Percentiles rank a stretch among this genome's conserved stretches.
Evolutionary conservation across 2,113 vertebrate genomes (phyloP).

Genomic region (Dendropsophus ebraccatus): DNA sequence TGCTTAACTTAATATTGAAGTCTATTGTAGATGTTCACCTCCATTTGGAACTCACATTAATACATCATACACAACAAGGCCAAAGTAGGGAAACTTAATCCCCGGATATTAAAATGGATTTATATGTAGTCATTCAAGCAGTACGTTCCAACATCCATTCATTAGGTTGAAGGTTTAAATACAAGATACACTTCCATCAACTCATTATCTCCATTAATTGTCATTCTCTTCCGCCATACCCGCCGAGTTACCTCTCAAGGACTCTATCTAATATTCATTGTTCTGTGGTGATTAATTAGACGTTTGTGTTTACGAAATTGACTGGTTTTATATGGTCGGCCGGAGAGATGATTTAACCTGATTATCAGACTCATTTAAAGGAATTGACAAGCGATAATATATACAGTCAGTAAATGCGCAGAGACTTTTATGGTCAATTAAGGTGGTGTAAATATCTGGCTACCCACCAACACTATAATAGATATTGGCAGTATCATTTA

Average conservation of each 20-base stretch:
- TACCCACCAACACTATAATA: conserved; percentile 31
- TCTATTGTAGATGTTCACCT: neutral
- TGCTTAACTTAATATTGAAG: neutral
- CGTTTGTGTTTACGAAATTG: conserved; percentile 46
- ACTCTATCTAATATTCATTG: conserved; percentile 42
- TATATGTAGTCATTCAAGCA: conserved; percentile 20
- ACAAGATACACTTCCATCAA: conserved; percentile 18
- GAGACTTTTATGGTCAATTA: conserved; percentile 53
- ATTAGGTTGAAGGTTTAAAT: conserved; percentile 21
- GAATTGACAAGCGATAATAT: conserved; percentile 44
- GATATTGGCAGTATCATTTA: conserved; percentile 48
- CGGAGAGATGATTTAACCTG: conserved; percentile 34
- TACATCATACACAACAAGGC: neutral
- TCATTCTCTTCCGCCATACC: conserved; percentile 34
- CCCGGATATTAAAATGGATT: conserved; percentile 1
- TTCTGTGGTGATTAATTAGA: conserved; percentile 33
- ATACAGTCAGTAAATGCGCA: conserved; percentile 23
- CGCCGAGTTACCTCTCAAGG: conserved; percentile 12
- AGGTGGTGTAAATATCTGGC: conserved; percentile 26
- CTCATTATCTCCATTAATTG: conserved; percentile 48
- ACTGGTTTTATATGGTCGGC: conserved; percentile 47
- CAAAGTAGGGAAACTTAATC: conserved; percentile 8
- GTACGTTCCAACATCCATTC: conserved; percentile 14
- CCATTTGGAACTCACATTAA: neutral
- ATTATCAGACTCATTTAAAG: conserved; percentile 45